phyloP scores from a whole-genome alignment of 1,140 invertebrate species.

The Pararge aegeria region DNA sequence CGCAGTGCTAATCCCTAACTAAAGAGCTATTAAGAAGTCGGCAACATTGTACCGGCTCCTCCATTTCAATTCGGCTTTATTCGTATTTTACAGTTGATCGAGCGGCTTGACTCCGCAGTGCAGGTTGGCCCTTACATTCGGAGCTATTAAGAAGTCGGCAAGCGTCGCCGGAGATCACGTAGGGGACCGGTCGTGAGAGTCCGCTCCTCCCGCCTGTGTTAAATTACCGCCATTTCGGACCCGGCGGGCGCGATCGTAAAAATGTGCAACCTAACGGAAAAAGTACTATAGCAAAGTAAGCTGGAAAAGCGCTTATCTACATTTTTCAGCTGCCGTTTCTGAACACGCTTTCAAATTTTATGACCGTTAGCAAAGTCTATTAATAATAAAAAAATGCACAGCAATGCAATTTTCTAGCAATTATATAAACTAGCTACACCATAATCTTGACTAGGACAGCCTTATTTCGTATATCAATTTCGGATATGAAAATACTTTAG shows the following conservation, averaged over 20 bases:
- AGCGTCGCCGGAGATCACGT: conserved; percentile 63
- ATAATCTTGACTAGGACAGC: too few relatives aligned
- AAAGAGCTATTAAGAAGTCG: too few relatives aligned
- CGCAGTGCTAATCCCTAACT: too few relatives aligned
- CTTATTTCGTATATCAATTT: too few relatives aligned
- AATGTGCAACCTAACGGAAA: conserved; percentile 44
- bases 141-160: conserved; percentile 49
- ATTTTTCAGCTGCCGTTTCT: conserved; percentile 28
- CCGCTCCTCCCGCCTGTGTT: conserved; percentile 35
- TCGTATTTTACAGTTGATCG: background rate
- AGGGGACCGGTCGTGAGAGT: conserved; percentile 40
- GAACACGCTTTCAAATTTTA: conserved; percentile 26
- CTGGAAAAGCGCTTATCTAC: conserved; percentile 28
- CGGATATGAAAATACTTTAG: too few relatives aligned
- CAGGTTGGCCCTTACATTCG: conserved; percentile 12
- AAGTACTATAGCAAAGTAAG: conserved; percentile 28
- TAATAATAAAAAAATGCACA: conserved; percentile 3
- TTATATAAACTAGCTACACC: too few relatives aligned
- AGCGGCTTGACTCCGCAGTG: background rate
- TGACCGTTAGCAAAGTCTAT: conserved; percentile 6
- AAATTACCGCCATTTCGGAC: conserved; percentile 44
- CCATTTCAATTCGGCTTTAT: too few relatives aligned
- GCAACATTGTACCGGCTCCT: too few relatives aligned
- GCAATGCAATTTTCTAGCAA: too few relatives aligned
- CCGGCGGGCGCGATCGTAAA: conserved; percentile 39